phyloP scores from a whole-genome alignment of 2,888 invertebrate species.

The Trachelus stipa region DNA sequence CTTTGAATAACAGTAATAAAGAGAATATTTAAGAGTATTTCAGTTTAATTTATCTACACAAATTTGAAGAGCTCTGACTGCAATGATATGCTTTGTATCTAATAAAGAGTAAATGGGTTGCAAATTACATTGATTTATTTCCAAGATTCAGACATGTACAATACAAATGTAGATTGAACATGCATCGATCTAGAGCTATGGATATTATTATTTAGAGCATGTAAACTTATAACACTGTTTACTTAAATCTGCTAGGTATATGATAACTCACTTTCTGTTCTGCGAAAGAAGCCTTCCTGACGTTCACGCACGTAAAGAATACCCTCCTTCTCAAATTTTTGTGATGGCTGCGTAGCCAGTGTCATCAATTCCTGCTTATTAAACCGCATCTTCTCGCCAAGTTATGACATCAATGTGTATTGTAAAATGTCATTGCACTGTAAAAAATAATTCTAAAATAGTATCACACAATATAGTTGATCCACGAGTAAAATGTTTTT shows the following conservation, averaged over 20 bases:
- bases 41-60: background rate
- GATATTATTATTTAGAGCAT: slow-evolving; percentile 27
- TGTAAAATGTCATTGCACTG: slow-evolving; percentile 7
- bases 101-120: slow-evolving; percentile 7
- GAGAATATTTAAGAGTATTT: too few species aligned
- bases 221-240: slow-evolving; percentile 11
- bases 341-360: slow-evolving; percentile 86
- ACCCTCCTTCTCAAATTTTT: slow-evolving; percentile 93
- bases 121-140: slow-evolving; percentile 34
- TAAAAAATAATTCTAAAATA: background rate
- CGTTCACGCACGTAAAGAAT: slow-evolving; percentile 86
- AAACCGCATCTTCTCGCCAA: slow-evolving; percentile 78
- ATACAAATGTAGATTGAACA: slow-evolving; percentile 29
- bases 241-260: slow-evolving; percentile 23
- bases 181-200: slow-evolving; percentile 32
- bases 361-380: slow-evolving; percentile 90
- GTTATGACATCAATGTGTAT: slow-evolving; percentile 10
- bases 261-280: slow-evolving; percentile 84
- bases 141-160: slow-evolving; percentile 35
- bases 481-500: background rate
- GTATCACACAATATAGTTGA: background rate
- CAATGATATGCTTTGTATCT: background rate
- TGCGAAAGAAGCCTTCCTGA: slow-evolving; percentile 91
- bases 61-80: background rate
- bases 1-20: background rate